Percentiles rank a stretch among this genome's conserved stretches.
These are phyloP conservation scores for Coelopa frigida DNA, from an alignment of 1,140 invertebrate species.

Conservation along the genomic window DNA sequence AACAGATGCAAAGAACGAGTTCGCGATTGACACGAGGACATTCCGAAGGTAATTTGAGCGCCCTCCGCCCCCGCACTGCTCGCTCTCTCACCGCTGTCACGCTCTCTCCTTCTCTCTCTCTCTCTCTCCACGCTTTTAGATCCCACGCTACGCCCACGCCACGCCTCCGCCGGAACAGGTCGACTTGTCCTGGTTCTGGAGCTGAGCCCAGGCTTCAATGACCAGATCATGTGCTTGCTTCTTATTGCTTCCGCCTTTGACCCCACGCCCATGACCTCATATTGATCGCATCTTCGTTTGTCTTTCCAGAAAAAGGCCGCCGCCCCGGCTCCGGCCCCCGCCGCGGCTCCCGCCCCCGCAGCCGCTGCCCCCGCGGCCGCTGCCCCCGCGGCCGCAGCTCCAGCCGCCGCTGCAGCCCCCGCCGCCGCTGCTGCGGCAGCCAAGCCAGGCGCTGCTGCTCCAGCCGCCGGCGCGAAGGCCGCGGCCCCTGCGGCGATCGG, in stretches of 20 bases:
- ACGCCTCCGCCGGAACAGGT: too few relatives aligned
- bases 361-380: conserved; percentile 25
- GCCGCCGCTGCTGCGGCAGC: conserved; percentile 14
- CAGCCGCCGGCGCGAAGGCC: conserved; percentile 2
- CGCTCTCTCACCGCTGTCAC: too few relatives aligned
- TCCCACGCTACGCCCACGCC: too few relatives aligned
- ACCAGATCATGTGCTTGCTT: background rate
- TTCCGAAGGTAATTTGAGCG: conserved; percentile 16
- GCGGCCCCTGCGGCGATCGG: conserved; percentile 7
- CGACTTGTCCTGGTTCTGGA: too few relatives aligned
- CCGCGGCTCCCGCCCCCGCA: conserved; percentile 10
- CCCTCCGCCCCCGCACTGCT: too few relatives aligned
- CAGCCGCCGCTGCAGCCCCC: conserved; percentile 16
- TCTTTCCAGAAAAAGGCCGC: conserved; percentile 17
- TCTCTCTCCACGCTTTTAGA: too few relatives aligned
- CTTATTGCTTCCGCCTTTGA: too few relatives aligned
- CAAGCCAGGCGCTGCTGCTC: conserved; percentile 5
- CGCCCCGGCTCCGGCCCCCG: conserved; percentile 19
- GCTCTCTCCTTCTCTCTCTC: too few relatives aligned
- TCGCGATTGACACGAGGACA: conserved; percentile 4
- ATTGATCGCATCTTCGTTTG: conserved; percentile 2
- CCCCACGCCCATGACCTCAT: background rate
- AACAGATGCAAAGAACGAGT: conserved; percentile 1
- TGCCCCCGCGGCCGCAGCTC: conserved; percentile 18
- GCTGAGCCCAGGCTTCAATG: too few relatives aligned